Evolutionary conservation across 2,888 invertebrate genomes (phyloP).

Genomic region (Chelonus formosanus): DNA sequence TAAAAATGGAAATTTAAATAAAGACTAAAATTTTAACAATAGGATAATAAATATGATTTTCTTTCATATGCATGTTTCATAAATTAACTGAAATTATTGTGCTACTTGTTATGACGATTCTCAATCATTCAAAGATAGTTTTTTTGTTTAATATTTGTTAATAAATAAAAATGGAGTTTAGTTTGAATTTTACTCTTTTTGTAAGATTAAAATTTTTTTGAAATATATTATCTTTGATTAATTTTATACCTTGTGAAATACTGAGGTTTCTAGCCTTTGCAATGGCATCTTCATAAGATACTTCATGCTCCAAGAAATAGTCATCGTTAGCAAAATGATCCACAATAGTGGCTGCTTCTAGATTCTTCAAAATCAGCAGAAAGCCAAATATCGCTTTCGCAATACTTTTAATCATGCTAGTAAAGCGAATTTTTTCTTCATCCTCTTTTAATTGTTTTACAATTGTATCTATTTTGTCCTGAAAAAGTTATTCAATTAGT

Average conservation of each 20-base stretch:
- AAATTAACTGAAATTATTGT: too few relatives aligned
- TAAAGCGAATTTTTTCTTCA: conserved; percentile 42
- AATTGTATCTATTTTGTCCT: background rate
- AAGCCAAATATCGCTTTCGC: conserved; percentile 45
- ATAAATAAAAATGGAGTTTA: background rate
- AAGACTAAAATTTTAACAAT: too few relatives aligned
- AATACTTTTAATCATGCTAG: conserved; percentile 54
- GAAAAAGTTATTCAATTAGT: too few relatives aligned
- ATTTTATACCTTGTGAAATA: conserved; percentile 62
- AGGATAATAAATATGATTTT: too few relatives aligned
- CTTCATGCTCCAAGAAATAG: conserved; percentile 73
- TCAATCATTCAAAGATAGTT: too few relatives aligned
- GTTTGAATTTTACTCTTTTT: too few relatives aligned
- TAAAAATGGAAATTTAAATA: too few relatives aligned
- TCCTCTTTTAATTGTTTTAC: conserved; percentile 30
- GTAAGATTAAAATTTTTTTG: background rate
- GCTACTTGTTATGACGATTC: too few relatives aligned
- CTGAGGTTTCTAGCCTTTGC: conserved; percentile 67
- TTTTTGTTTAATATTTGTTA: background rate
- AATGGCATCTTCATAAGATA: conserved; percentile 70
- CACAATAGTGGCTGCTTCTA: conserved; percentile 55
- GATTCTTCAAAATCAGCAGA: conserved; percentile 45
- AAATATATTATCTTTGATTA: background rate
- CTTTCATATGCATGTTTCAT: too few relatives aligned
- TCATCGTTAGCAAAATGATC: conserved; percentile 66